Conservation (phyloP, 2,113 vertebrate species). For the Leptocoma aspasia region DNA sequence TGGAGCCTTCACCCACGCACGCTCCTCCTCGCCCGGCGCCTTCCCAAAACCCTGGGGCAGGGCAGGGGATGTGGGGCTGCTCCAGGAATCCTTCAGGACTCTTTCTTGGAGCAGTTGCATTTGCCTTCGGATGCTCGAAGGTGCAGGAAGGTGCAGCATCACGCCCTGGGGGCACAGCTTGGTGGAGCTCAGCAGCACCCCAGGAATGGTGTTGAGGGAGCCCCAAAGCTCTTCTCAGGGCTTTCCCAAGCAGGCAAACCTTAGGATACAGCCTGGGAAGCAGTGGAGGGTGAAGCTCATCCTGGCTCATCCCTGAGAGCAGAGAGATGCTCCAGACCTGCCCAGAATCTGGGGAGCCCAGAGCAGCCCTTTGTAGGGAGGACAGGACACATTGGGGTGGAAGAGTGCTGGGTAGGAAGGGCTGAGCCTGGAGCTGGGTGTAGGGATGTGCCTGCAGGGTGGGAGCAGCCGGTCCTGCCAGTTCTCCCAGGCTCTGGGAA, state of each 20-base stretch:
- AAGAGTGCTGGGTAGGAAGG: not conserved
- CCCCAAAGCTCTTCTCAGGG: not conserved
- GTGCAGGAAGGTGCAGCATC: not conserved
- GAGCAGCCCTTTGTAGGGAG: not conserved
- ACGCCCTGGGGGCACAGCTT: not conserved
- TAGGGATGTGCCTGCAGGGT: not conserved
- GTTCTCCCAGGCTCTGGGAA: not conserved
- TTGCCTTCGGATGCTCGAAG: not conserved
- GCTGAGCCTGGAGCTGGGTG: not conserved
- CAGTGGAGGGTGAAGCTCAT: not conserved
- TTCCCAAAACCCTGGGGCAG: not conserved
- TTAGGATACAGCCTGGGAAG: not conserved
- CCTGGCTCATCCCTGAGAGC: not conserved
- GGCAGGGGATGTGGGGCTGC: accelerated
- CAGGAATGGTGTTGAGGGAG: not conserved
- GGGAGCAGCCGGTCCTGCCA: conserved; percentile 29
- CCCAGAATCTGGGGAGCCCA: not conserved
- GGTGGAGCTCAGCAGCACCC: not conserved
- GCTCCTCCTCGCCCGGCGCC: not conserved
- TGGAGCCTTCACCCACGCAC: not conserved
- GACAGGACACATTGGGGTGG: accelerated
- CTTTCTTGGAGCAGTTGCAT: not conserved
- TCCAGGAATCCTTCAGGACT: not conserved
- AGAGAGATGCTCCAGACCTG: not conserved
- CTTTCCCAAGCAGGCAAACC: not conserved